phyloP scores from a whole-genome alignment of 2,113 vertebrate species.

The Cottus gobio region DNA sequence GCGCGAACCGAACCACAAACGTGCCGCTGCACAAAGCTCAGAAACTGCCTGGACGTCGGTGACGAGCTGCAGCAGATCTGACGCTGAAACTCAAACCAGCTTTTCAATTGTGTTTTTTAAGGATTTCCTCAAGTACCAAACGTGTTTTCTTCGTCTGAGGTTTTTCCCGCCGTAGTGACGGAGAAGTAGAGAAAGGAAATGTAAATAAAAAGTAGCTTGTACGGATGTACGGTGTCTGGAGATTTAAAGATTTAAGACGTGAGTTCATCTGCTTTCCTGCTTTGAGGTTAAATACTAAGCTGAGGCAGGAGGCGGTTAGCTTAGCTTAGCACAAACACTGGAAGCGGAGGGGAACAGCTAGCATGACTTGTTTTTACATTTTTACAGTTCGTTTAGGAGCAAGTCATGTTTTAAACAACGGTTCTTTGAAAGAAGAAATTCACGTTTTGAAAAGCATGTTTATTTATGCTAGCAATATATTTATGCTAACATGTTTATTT shows the following conservation, averaged over 20 bases:
- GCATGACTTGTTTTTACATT: not conserved
- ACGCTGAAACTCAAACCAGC: conserved; percentile 32
- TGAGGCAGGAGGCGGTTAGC: not conserved
- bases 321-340: conserved; percentile 11
- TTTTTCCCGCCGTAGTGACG: conserved; percentile 12
- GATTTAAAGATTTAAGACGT: not conserved
- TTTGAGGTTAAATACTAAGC: not conserved
- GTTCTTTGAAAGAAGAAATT: not conserved
- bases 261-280: not conserved
- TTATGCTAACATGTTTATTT: too few relatives aligned
- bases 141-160: conserved; percentile 17
- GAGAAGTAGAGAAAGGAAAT: too few relatives aligned
- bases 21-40: conserved; percentile 67
- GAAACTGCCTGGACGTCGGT: conserved; percentile 59
- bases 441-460: not conserved
- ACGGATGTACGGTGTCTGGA: not conserved
- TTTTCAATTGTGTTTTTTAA: conserved; percentile 30
- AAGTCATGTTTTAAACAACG: not conserved
- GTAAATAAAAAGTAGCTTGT: not conserved
- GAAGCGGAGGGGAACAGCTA: not conserved
- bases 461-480: not conserved
- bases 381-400: not conserved
- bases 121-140: conserved; percentile 57
- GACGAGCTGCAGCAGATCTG: not conserved
- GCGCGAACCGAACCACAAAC: conserved; percentile 27